Base-by-base conservation (phyloP, 2,797 vertebrate genomes). In the Myotis daubentonii region DNA sequence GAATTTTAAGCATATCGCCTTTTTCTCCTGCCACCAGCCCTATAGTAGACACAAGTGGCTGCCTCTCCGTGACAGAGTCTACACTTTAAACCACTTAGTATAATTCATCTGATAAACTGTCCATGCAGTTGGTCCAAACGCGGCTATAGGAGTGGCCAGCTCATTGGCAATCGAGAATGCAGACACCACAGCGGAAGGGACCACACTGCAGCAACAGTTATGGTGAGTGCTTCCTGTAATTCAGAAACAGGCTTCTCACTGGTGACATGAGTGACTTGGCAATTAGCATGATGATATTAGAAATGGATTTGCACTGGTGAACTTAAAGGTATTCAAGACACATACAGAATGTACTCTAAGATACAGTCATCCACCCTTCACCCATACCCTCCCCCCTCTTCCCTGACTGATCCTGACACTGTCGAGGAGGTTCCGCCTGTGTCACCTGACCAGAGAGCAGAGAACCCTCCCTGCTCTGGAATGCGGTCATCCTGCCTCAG, bases 101-200 rank as follows among this genome's bases (percentile, higher is more conserved):
- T 57, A 28, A 38, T 41, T 16, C 5, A 12, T 19, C 13, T 1
- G 87, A 33, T 36, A 71, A 19, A 10, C 66, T 6, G 11, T 22
- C 33, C 5, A 0, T 0, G 25, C 7, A 0, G 25, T 68, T 20
- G 17, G 41, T 28, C 25, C 36, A 41, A 12, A 10, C 41, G 23
- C 19, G 1, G 47, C 10, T 19, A 3, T 0, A 5, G 13, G 36
- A 20, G 15, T 3, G 33, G 19, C 55, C 55, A 89, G 62, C 70
- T 55, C 15, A 60, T 2, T 23, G n/a, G 62, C 0, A 15, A 20
- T 28, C 4, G 8, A 22, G 33, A 53, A 44, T 8, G 33, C 33
- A 68, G 55, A 19, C 38, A 12, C 22, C 0, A 0, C 0, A 38
- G 76, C 28, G n/a, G 76, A 33, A 60, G 82, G 62, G 16, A 3